Base-by-base conservation (phyloP, 2,797 vertebrate species). In the Alectoris magna region DNA sequence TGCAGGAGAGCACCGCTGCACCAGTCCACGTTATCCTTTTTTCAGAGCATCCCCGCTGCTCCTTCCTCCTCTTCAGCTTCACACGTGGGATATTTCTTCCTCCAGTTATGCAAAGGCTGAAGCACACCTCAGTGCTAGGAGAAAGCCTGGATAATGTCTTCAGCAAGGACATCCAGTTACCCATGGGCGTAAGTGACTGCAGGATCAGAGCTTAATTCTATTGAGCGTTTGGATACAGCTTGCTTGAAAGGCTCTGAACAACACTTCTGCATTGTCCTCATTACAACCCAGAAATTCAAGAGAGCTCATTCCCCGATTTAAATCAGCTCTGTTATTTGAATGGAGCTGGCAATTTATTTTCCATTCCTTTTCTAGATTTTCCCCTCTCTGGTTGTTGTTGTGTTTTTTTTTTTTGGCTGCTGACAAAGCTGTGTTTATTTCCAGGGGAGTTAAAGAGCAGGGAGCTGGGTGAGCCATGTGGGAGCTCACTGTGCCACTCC, bases 321-420 rank as follows among this genome's bases (percentile, higher is more conserved):
- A 81, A 95, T 93, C 94, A 77, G 83, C 86, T 58, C 22, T 34
- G 86, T 67, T 87, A 90, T 70, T 85, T 71, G 68, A 93, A 90
- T 27, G 83, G 87, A 87, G 84, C 81, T 84, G 78, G 78, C 89
- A 91, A 92, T 91, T 93, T 91, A 67, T 74, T 87, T 84, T 53
- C 89, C 77, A 77, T 87, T 84, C 70, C 58, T 87, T 73, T 41
- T 19, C 74, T 53, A 84, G 66, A 73, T 77, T 77, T 43, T 1
- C n/a, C 39, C 22, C 16, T 11, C 15, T 7, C 26, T 34, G 34
- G 34, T 34, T 34, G 34, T 34, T 34, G 34, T 34, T 34, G 34
- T 34, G 34, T 34, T 34, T 34, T 34, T 10, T 9, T 39, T 29
- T 74, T 64, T 39, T 16, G 48, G 34, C 58, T 2, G 0, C 79